phyloP scores from a whole-genome alignment of 1,140 invertebrate species.

The Plutomurus gul region DNA sequence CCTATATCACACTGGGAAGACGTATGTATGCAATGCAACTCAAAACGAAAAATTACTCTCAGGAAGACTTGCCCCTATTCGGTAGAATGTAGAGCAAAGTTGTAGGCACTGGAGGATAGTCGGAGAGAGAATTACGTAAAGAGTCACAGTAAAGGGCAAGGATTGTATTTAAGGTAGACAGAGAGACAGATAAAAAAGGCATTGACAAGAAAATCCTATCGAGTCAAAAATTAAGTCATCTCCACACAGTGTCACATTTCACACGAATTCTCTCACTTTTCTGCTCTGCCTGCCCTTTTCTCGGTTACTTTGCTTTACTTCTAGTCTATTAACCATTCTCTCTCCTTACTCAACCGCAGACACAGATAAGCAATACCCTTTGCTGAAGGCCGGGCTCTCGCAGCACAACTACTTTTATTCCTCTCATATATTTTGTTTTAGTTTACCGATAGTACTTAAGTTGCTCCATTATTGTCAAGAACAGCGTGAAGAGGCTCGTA shows the following conservation, averaged over 20 bases:
- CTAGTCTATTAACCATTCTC: constrained; percentile 12
- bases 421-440: neutral
- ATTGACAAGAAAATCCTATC: constrained; percentile 49
- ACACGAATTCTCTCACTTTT: constrained; percentile 43
- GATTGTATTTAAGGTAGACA: constrained; percentile 7
- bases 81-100: neutral
- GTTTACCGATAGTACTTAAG: neutral
- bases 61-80: too few species aligned
- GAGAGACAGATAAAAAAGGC: constrained; percentile 35
- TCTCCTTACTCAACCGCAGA: neutral
- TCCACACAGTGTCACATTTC: constrained; percentile 52
- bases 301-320: neutral
- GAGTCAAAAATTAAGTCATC: constrained; percentile 52
- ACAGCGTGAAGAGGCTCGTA: neutral
- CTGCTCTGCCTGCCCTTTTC: neutral
- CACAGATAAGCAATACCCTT: neutral
- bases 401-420: neutral
- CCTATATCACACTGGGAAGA: too few species aligned
- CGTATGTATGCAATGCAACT: too few species aligned
- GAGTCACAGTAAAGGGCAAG: too few species aligned
- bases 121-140: too few species aligned
- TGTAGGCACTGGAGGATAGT: too few species aligned
- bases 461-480: neutral
- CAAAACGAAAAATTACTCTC: too few species aligned
- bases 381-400: too few species aligned